Evolutionary conservation across 2,888 invertebrate species (phyloP).

Genomic region (Oscheius sp.): DNA sequence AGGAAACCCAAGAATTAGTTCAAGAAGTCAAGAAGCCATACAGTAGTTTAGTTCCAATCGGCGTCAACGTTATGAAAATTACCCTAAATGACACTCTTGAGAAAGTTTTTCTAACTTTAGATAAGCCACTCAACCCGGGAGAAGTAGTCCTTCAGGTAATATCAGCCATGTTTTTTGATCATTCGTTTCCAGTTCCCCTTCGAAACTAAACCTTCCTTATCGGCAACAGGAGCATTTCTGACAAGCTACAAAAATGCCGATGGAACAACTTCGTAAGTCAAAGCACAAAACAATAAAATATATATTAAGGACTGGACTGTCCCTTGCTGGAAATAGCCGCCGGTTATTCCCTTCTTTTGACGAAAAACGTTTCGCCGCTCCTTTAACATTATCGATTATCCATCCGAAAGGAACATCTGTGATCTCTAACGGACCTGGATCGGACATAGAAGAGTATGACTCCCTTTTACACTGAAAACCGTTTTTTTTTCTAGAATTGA

Average conservation of each 20-base stretch:
- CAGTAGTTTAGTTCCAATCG: not conserved
- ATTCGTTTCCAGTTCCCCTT: constrained; percentile 50
- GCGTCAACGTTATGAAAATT: not conserved
- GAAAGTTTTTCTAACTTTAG: constrained; percentile 15
- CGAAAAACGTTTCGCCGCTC: constrained; percentile 35
- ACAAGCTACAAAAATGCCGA: constrained; percentile 47
- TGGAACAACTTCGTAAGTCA: constrained; percentile 41
- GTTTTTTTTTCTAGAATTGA: constrained; percentile 63
- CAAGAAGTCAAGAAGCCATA: constrained; percentile 3
- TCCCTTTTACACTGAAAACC: not conserved
- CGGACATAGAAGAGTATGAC: not conserved
- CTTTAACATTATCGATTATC: constrained; percentile 29
- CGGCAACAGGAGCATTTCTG: constrained; percentile 56
- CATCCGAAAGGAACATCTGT: constrained; percentile 37
- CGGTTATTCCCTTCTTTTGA: constrained; percentile 42
- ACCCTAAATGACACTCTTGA: constrained; percentile 15
- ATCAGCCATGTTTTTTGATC: not conserved
- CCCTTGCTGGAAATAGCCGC: constrained; percentile 21
- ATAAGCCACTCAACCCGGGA: constrained; percentile 3
- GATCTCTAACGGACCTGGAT: constrained; percentile 36
- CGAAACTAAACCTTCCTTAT: constrained; percentile 42
- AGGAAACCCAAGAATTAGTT: constrained; percentile 6
- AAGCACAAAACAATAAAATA: not conserved
- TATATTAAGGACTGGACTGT: constrained; percentile 26
- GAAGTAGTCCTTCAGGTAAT: constrained; percentile 19